Conservation (phyloP, 1,140 invertebrate genomes). For the Drosophila asahinai region DNA sequence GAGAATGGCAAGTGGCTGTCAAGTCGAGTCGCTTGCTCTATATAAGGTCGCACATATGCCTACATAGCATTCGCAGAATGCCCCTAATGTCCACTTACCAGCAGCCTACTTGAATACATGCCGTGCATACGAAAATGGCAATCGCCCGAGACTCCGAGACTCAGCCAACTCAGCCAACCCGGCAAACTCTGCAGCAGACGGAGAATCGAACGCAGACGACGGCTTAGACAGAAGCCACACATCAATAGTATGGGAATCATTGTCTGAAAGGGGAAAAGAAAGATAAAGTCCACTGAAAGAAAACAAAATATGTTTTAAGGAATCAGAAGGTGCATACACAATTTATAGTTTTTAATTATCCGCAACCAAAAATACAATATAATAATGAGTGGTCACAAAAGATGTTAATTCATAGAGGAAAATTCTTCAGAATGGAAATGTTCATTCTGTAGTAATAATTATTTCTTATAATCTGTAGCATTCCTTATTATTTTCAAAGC, state of each 20-base stretch:
- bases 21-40: constrained; percentile 61
- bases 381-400: too few species aligned
- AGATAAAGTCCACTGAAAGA: constrained; percentile 15
- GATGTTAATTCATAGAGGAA: too few species aligned
- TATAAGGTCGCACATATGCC: constrained; percentile 77
- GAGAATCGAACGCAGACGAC: constrained; percentile 6
- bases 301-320: background rate
- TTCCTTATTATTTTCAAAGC: too few species aligned
- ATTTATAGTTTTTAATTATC: background rate
- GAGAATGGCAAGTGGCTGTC: constrained; percentile 64
- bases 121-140: constrained; percentile 70
- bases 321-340: background rate
- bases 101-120: constrained; percentile 75
- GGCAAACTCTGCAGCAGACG: constrained; percentile 9
- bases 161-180: background rate
- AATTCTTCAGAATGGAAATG: background rate
- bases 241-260: constrained; percentile 55
- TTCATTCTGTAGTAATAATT: background rate
- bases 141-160: constrained; percentile 17
- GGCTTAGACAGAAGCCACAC: constrained; percentile 45
- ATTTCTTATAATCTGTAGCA: background rate
- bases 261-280: constrained; percentile 7
- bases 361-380: background rate
- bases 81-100: constrained; percentile 79
- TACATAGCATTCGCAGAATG: constrained; percentile 66